These are phyloP conservation scores for Bungarus multicinctus DNA, from an alignment of 2,113 vertebrate genomes.

Conservation along the genomic window DNA sequence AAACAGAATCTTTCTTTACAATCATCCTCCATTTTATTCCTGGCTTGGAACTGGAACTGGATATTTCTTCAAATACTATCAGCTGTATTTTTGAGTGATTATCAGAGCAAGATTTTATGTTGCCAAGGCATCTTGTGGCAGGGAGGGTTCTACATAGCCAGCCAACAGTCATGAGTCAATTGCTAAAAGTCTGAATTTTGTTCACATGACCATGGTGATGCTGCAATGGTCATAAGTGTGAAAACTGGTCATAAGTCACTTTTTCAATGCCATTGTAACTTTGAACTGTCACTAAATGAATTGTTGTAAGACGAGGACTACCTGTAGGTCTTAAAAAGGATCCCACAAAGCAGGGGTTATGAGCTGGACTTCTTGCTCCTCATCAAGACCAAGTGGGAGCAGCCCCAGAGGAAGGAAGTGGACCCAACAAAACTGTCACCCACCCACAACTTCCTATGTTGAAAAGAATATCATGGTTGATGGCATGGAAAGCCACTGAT, in stretches of 20 bases:
- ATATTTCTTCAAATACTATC: not conserved
- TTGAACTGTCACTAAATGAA: not conserved
- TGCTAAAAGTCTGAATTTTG: not conserved
- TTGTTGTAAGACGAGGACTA: not conserved
- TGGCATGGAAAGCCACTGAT: not conserved
- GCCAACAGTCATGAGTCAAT: not conserved
- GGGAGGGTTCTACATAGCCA: not conserved
- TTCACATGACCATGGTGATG: not conserved
- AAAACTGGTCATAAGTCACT: not conserved
- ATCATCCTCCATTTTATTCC: no score
- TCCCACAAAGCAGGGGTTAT: not conserved
- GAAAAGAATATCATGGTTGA: not conserved
- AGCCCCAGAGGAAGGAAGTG: not conserved
- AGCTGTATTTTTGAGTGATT: not conserved
- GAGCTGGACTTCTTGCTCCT: not conserved
- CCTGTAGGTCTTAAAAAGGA: not conserved
- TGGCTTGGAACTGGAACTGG: no score
- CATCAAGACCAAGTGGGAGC: not conserved
- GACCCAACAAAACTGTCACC: not conserved
- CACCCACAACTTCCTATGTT: not conserved
- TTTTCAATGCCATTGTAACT: not conserved
- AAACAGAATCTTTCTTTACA: no score
- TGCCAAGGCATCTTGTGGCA: not conserved
- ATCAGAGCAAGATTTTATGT: not conserved
- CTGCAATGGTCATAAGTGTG: not conserved